Evolutionary conservation across 2,113 vertebrate genomes (phyloP).

Genomic region (Bungarus multicinctus): DNA sequence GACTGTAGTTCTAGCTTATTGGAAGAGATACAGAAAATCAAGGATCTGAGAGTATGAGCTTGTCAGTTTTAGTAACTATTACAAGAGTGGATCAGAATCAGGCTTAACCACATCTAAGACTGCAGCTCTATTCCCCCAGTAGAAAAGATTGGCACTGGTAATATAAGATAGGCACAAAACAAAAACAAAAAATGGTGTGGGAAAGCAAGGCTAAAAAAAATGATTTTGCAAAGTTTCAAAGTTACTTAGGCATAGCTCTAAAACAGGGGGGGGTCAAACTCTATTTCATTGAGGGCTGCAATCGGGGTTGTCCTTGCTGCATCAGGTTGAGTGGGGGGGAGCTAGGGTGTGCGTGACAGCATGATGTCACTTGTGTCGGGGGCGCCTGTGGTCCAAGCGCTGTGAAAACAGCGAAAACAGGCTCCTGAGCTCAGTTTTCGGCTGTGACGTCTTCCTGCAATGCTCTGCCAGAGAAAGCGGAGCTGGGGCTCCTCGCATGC

Average conservation of each 20-base stretch:
- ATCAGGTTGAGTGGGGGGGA: no score
- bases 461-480: no score
- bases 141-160: neutral
- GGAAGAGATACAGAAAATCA: neutral
- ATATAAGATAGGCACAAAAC: neutral
- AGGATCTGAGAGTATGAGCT: neutral
- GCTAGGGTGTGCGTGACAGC: no score
- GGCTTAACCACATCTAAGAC: neutral
- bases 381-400: no score
- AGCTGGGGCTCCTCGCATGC: no score
- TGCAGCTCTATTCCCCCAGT: neutral
- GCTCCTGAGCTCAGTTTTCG: no score
- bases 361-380: no score
- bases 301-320: no score
- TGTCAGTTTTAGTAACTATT: neutral
- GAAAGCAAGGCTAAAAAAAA: neutral
- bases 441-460: no score
- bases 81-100: neutral
- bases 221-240: neutral
- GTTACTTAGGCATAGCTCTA: neutral
- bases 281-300: no score
- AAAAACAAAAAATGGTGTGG: neutral
- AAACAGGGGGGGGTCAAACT: no score
- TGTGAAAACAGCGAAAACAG: no score
- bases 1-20: neutral